Base-by-base conservation (phyloP, 2,797 vertebrate species). In the Epinephelus coioides region DNA sequence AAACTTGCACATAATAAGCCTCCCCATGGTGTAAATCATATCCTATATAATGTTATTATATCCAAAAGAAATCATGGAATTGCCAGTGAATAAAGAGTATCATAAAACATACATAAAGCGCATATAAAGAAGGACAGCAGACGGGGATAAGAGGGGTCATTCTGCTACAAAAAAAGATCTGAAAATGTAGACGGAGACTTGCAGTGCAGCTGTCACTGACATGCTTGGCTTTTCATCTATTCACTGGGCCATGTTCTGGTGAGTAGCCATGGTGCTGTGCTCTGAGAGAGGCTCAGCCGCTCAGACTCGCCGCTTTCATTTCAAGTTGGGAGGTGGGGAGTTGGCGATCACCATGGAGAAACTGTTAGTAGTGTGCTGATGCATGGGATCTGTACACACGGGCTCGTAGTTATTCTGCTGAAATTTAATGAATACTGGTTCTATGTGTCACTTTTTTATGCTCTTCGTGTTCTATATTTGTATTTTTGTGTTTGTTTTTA, bases 141-240 rank as follows among this genome's bases (percentile, higher is more conserved):
- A 38, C 1, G 17, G 49, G 19, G 69, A 10, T 49, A 43, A 79
- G 61, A 43, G 30, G 71, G 65, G 81, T 85, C 76, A 79, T 68
- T 72, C 50, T 21, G 69, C 25, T 40, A 25, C 25, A 73, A 57
- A 78, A 78, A 79, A 44, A 51, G 50, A 34, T 30, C 57, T 55
- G 67, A 76, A 85, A 80, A 75, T 44, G 78, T 73, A 75, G 79
- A 80, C 40, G 25, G 78, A 73, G 55, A 73, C 57, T 56, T 68
- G 40, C 38, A 17, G 75, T 78, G 88, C 91, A 93, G 92, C 89
- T 93, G 92, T 82, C 82, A 79, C 76, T 63, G 86, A 91, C 92
- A 86, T 80, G 91, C 86, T 92, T 62, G 74, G 81, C 83, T 93
- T 93, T 91, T 91, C 89, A 84, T 92, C 82, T 89, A 79, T 91